Evolutionary conservation across 2,797 vertebrate species (phyloP).

Genomic region (Lophius americanus): DNA sequence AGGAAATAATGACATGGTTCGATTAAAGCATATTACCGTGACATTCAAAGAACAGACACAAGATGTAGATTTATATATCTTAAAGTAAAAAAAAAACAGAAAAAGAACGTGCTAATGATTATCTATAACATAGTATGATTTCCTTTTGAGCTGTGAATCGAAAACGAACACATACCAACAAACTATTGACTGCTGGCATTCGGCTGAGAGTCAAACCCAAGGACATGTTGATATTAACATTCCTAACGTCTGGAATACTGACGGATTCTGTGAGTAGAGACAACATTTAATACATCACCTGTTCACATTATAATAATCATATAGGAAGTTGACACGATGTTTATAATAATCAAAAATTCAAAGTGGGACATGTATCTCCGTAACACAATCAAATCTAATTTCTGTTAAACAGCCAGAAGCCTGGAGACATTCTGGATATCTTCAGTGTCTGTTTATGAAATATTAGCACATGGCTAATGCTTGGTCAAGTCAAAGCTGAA

Average conservation of each 20-base stretch:
- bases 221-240: slow-evolving; percentile 85
- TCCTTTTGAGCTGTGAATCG: not conserved
- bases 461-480: slow-evolving; percentile 8
- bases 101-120: not conserved
- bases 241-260: slow-evolving; percentile 85
- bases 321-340: not conserved
- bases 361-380: not conserved
- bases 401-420: not conserved
- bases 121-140: not conserved
- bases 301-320: not conserved
- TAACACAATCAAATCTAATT: not conserved
- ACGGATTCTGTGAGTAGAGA: slow-evolving; percentile 79
- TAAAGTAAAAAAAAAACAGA: not conserved
- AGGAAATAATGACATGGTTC: not conserved
- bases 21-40: no score
- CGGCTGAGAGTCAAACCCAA: slow-evolving; percentile 89
- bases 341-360: not conserved
- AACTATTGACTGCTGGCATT: slow-evolving; percentile 76
- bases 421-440: not conserved
- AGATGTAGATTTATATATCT: not conserved
- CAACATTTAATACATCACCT: not conserved
- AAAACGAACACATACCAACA: slow-evolving; percentile 80
- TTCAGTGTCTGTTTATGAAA: slow-evolving; percentile 1
- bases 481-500: slow-evolving; percentile 18
- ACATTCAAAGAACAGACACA: not conserved